These are phyloP conservation scores for Epizoanthus scotinus DNA, from an alignment of 92 coral and sea anemone genomes.

Conservation along the genomic window DNA sequence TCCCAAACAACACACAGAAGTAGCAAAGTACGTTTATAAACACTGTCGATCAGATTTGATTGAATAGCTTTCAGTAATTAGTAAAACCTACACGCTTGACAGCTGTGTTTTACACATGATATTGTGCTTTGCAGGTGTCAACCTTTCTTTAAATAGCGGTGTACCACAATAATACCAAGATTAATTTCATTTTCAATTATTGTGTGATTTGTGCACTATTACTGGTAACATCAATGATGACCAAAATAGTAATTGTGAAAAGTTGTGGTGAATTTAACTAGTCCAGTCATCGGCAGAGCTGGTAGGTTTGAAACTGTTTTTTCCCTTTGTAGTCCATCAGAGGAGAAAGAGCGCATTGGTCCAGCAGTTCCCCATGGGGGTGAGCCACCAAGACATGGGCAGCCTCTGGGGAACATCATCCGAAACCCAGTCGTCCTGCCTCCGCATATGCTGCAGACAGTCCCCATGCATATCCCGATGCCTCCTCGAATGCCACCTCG, in stretches of 20 bases:
- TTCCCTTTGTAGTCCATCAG: slow-evolving; percentile 74
- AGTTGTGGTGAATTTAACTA: background rate
- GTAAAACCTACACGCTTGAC: too few relatives aligned
- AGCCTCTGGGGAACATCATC: slow-evolving; percentile 14
- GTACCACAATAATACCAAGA: too few relatives aligned
- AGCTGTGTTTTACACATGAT: too few relatives aligned
- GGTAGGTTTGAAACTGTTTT: background rate
- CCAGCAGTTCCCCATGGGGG: slow-evolving; percentile 80
- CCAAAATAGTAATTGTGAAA: background rate
- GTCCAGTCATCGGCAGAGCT: background rate
- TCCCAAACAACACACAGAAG: too few relatives aligned
- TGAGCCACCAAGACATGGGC: slow-evolving; percentile 34
- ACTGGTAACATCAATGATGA: too few relatives aligned
- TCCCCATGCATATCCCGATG: slow-evolving; percentile 45
- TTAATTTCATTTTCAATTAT: too few relatives aligned
- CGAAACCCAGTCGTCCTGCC: slow-evolving; percentile 64
- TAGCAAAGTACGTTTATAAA: too few relatives aligned
- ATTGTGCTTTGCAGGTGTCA: too few relatives aligned
- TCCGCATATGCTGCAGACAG: slow-evolving; percentile 63
- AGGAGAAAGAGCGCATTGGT: slow-evolving; percentile 92
- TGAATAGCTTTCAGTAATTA: too few relatives aligned
- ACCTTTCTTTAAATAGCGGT: too few relatives aligned
- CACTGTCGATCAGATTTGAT: too few relatives aligned
- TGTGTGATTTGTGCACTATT: too few relatives aligned
- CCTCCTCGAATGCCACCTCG: slow-evolving; percentile 74